Evolutionary conservation across 1,140 invertebrate species (phyloP).

Genomic region (Holcopasites calliopsidis): DNA sequence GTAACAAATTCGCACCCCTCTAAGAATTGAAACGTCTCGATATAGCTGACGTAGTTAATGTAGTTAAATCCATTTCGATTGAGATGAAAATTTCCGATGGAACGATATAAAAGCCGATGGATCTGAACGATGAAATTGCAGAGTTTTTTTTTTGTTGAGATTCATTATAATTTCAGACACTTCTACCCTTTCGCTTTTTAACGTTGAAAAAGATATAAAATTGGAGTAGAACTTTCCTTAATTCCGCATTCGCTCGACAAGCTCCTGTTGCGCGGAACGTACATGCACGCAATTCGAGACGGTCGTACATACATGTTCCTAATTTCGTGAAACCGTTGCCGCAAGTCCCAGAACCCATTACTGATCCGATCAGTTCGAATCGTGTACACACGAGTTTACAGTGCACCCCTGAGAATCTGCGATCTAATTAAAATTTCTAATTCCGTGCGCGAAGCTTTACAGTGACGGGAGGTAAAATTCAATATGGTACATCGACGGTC

Average conservation of each 20-base stretch:
- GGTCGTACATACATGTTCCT: conserved; percentile 28
- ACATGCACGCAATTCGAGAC: conserved; percentile 4
- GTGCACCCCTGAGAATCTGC: neutral
- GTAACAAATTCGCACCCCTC: neutral
- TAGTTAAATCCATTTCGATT: neutral
- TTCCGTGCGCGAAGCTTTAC: no score
- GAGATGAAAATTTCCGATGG: neutral
- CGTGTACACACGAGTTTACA: conserved; percentile 25
- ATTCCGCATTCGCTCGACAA: neutral
- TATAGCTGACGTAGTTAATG: neutral
- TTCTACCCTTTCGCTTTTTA: no score
- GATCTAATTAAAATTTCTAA: conserved; percentile 30
- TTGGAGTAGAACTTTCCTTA: neutral
- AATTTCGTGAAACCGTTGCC: conserved; percentile 27
- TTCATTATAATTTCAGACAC: no score
- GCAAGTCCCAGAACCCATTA: conserved; percentile 40
- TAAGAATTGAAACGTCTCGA: neutral
- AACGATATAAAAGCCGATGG: neutral
- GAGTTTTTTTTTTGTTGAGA: no score
- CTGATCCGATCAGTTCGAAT: conserved; percentile 26
- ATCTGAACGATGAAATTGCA: no score
- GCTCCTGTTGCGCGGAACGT: neutral
- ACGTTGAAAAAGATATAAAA: no score
- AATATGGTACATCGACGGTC: no score
- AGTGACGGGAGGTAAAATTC: neutral